Evolutionary conservation across 2,888 invertebrate genomes (phyloP).

Genomic region (Dicyrtoma fusca): DNA sequence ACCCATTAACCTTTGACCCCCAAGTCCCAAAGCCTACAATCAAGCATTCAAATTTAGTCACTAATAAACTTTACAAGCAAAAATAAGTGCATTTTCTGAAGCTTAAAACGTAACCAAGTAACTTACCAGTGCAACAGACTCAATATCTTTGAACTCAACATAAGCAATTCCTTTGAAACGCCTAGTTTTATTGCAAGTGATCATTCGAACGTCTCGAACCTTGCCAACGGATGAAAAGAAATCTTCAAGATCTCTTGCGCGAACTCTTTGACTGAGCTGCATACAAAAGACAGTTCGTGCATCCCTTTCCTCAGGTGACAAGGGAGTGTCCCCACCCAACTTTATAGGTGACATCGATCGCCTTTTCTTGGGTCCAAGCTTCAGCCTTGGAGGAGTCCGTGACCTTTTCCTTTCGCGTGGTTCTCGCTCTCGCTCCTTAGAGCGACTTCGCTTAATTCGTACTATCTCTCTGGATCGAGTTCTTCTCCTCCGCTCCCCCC

Average conservation of each 20-base stretch:
- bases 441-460: constrained; percentile 52
- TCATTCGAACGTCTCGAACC: constrained; percentile 92
- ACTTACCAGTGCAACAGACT: constrained; percentile 89
- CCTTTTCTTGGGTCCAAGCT: constrained; percentile 47
- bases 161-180: constrained; percentile 99
- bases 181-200: constrained; percentile 98
- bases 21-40: constrained; percentile 83
- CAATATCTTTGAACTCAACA: constrained; percentile 97
- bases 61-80: background rate
- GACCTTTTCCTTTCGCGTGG: constrained; percentile 52
- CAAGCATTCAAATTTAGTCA: background rate
- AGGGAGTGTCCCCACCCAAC: constrained; percentile 56
- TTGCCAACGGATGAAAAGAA: constrained; percentile 99
- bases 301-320: constrained; percentile 97
- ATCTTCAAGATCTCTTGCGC: constrained; percentile 93
- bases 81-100: constrained; percentile 9
- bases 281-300: constrained; percentile 98
- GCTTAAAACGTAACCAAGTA: constrained; percentile 46
- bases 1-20: constrained; percentile 92
- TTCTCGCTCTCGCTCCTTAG: constrained; percentile 28
- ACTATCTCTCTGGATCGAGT: constrained; percentile 57
- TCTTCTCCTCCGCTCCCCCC: constrained; percentile 59
- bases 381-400: constrained; percentile 59
- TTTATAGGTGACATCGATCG: constrained; percentile 50
- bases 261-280: constrained; percentile 93